Conservation (phyloP, 1,140 invertebrate species). For the Drosophila varians region DNA sequence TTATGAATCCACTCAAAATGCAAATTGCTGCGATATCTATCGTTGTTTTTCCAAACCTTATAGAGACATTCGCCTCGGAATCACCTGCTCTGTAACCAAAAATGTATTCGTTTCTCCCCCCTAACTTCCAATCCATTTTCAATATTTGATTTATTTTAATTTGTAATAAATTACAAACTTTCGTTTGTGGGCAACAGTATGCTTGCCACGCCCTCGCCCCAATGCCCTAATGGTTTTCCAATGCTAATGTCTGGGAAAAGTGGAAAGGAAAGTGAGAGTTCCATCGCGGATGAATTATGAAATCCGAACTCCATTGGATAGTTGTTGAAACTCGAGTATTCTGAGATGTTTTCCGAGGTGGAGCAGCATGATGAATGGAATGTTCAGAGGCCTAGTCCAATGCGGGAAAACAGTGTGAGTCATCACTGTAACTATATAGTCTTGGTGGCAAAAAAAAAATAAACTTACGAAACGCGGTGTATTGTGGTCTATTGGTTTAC, state of each 20-base stretch:
- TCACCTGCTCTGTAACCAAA: conserved; percentile 33
- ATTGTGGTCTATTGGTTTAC: neutral
- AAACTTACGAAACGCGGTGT: neutral
- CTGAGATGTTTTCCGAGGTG: conserved; percentile 5
- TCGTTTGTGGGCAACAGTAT: conserved; percentile 46
- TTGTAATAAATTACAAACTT: conserved; percentile 74
- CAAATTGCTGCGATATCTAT: conserved; percentile 48
- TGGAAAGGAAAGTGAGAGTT: conserved; percentile 59
- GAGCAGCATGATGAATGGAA: conserved; percentile 31
- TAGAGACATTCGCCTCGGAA: conserved; percentile 45
- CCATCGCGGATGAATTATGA: conserved; percentile 61
- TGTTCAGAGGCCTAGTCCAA: neutral
- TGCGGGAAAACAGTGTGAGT: conserved; percentile 5
- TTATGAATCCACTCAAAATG: conserved; percentile 64
- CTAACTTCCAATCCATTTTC: conserved; percentile 20
- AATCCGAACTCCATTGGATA: conserved; percentile 47
- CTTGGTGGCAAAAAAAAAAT: neutral
- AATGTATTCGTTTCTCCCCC: conserved; percentile 23
- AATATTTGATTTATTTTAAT: conserved; percentile 75
- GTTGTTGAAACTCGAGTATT: conserved; percentile 46
- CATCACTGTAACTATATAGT: conserved; percentile 8
- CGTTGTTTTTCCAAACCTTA: conserved; percentile 33
- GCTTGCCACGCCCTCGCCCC: conserved; percentile 25
- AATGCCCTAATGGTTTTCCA: conserved; percentile 60
- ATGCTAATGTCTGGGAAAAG: conserved; percentile 63